Evolutionary conservation across 1,140 invertebrate species (phyloP).

Genomic region (Drosophila lowei): DNA sequence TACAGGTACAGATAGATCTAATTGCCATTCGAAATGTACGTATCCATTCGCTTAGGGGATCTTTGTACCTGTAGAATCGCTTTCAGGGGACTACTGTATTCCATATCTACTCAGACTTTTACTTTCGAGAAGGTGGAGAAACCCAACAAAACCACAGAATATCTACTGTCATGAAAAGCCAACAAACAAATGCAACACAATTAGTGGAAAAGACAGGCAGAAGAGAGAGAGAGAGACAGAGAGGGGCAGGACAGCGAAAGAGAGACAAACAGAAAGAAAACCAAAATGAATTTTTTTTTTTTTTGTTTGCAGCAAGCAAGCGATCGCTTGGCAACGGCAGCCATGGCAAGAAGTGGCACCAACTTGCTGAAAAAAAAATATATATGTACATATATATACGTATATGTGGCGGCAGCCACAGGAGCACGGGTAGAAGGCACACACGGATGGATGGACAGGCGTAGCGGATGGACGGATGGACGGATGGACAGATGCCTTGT

Average conservation of each 20-base stretch:
- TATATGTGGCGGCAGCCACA: not conserved
- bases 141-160: too few relatives aligned
- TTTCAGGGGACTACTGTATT: too few relatives aligned
- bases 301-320: constrained; percentile 28
- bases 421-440: constrained; percentile 17
- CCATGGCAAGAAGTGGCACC: constrained; percentile 40
- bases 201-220: constrained; percentile 26
- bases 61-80: too few relatives aligned
- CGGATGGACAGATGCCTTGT: constrained; percentile 50
- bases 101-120: too few relatives aligned
- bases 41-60: too few relatives aligned
- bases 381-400: not conserved
- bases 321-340: constrained; percentile 34
- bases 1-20: too few relatives aligned
- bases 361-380: constrained; percentile 58
- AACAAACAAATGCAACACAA: too few relatives aligned
- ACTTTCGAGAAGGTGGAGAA: too few relatives aligned
- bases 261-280: not conserved
- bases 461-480: constrained; percentile 16
- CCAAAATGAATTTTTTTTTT: constrained; percentile 3
- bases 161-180: too few relatives aligned
- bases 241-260: not conserved
- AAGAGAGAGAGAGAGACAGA: constrained; percentile 3
- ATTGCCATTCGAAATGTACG: too few relatives aligned
- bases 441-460: constrained; percentile 9